Percentiles rank a stretch among this genome's conserved stretches.
Evolutionary conservation across 2,797 vertebrate species (phyloP).

Genomic region (Danio jaintianensis): DNA sequence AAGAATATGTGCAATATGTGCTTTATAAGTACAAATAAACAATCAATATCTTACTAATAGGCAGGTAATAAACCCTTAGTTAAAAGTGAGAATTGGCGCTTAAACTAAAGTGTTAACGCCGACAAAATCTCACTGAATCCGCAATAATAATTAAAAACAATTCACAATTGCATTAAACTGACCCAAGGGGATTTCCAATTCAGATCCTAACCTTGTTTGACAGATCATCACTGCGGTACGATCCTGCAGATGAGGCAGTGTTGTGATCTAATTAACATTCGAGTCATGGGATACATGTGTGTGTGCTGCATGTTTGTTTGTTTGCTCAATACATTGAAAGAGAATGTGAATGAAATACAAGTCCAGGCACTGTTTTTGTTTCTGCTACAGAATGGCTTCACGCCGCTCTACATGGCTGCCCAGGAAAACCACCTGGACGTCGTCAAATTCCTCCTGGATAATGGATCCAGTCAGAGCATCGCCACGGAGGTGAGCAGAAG

Average conservation of each 20-base stretch:
- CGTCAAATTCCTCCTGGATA: constrained; percentile 93
- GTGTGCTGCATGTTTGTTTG: background rate
- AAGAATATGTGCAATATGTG: too few relatives aligned
- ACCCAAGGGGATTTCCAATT: background rate
- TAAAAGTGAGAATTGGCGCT: too few relatives aligned
- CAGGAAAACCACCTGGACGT: constrained; percentile 98
- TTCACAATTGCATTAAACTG: too few relatives aligned
- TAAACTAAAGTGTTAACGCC: too few relatives aligned
- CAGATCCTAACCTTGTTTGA: background rate
- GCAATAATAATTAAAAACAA: too few relatives aligned
- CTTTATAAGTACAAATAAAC: too few relatives aligned
- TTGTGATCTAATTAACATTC: background rate
- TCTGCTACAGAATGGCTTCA: constrained; percentile 93
- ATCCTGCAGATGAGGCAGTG: background rate
- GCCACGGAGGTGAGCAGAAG: constrained; percentile 89
- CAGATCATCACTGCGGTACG: background rate
- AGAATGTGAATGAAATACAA: constrained; percentile 59
- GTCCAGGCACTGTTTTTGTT: constrained; percentile 59
- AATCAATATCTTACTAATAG: too few relatives aligned
- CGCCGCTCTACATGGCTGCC: constrained; percentile 96
- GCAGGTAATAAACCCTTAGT: too few relatives aligned
- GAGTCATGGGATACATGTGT: background rate
- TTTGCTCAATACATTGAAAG: background rate
- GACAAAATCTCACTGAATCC: too few relatives aligned
- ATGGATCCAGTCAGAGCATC: constrained; percentile 95